Evolutionary conservation across 2,113 vertebrate genomes (phyloP), one percentile per base, ranked within the genome.

Genomic region (Rhynchomys soricoides): DNA sequence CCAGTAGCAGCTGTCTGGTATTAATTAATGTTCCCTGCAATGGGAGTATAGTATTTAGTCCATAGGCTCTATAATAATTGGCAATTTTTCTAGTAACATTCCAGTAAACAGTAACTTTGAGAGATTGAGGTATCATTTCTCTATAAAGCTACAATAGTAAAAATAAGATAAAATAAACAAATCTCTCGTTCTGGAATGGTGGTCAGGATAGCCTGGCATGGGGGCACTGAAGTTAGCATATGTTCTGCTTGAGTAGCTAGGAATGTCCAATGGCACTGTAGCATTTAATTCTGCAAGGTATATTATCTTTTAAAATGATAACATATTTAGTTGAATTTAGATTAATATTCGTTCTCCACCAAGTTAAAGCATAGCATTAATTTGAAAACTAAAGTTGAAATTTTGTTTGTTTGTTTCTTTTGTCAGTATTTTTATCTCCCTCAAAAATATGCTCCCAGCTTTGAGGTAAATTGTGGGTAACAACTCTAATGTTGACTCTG

Each of bases 21-120:
- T 57, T 29, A 55, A 55, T n/a, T 52, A 15, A 91, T 62, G 96
- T 94, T 92, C 89, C 24, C 94, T 95, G 37, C 93, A 91, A 55
- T 96, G 37, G 73, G 17, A 82, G 5, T 95, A 95, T 50, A 89
- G 31, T 62, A 22, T 68, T 0, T 86, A 78, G 87, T 50, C 26
- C 43, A 34, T 40, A 68, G 57, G 5, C 24, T 87, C 45, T 79
- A 24, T 95, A 86, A 0, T 21, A 78, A 8, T 89, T 96, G 81
- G 86, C 94, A 95, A 37, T 0, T 91, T 43, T 96, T 43, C 55
- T 91, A 21, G 21, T 86, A 82, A 16, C 34, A 59, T 64, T 48
- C 89, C 79, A 59, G 17, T 3, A 6, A 50, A 79, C 1, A 12
- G 26, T 57, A 75, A 16, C 10, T 86, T 52, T 79, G 59, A 74